phyloP scores from a whole-genome alignment of 1,140 invertebrate species.

The Antheraea mylitta region DNA sequence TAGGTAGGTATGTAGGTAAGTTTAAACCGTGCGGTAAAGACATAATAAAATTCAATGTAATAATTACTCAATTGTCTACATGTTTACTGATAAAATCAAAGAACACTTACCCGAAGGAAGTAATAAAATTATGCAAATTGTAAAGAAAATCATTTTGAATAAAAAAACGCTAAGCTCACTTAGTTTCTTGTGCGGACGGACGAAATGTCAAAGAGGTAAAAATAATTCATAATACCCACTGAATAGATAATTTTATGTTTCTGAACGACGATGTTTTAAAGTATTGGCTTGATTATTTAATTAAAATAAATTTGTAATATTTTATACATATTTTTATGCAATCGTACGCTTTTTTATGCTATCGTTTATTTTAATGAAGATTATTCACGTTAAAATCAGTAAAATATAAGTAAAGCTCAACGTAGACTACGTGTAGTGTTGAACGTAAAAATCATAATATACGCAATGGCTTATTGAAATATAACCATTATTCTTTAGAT shows the following conservation, averaged over 20 bases:
- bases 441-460: too few relatives aligned
- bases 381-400: too few relatives aligned
- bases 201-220: neutral
- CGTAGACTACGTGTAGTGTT: too few relatives aligned
- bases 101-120: conserved; percentile 17
- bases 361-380: too few relatives aligned
- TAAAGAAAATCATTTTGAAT: conserved; percentile 18
- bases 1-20: too few relatives aligned
- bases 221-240: neutral
- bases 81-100: neutral
- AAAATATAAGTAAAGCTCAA: too few relatives aligned
- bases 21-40: neutral
- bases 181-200: neutral
- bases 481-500: too few relatives aligned
- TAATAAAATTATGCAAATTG: conserved; percentile 16
- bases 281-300: neutral
- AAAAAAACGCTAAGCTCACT: neutral
- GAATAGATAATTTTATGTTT: neutral
- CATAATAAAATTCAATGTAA: neutral
- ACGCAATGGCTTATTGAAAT: too few relatives aligned
- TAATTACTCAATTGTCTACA: neutral
- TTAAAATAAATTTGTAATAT: neutral
- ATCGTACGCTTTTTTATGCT: too few relatives aligned
- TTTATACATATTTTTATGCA: too few relatives aligned
- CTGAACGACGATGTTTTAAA: neutral